phyloP scores from a whole-genome alignment of 2,797 vertebrate genomes.

The Coilia nasus region DNA sequence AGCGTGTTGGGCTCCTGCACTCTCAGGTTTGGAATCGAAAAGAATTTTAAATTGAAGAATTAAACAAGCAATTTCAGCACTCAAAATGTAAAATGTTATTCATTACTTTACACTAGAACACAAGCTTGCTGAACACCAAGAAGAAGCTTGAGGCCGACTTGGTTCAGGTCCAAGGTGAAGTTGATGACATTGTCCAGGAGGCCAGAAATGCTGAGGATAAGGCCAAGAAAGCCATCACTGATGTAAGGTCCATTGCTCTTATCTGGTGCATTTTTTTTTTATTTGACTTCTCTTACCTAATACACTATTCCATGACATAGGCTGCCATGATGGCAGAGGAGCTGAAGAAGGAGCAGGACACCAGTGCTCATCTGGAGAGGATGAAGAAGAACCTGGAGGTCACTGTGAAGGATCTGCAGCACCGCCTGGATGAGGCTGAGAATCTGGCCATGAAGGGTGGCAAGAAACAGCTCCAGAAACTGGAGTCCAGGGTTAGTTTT shows the following conservation, averaged over 20 bases:
- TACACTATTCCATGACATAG: conserved; percentile 59
- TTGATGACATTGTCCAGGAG: conserved; percentile 85
- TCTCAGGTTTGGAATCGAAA: conserved; percentile 66
- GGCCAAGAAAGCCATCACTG: conserved; percentile 89
- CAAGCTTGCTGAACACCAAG: conserved; percentile 76
- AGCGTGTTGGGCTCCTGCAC: conserved; percentile 81
- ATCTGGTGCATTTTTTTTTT: no score
- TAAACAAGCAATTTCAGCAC: no score
- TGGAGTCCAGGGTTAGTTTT: conserved; percentile 85
- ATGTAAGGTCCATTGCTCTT: no score
- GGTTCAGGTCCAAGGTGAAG: conserved; percentile 81
- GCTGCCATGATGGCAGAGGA: conserved; percentile 92
- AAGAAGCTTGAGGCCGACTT: conserved; percentile 85
- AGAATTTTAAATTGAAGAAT: no score
- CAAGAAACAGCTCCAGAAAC: conserved; percentile 84
- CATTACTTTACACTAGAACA: conserved; percentile 68
- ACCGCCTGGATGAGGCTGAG: conserved; percentile 87
- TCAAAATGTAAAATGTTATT: no score
- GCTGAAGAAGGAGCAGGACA: conserved; percentile 91
- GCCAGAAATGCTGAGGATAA: conserved; percentile 89
- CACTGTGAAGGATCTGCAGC: conserved; percentile 86
- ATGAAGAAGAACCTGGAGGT: conserved; percentile 89
- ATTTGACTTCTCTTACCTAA: no score
- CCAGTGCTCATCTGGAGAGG: conserved; percentile 86
- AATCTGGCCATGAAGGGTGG: conserved; percentile 90